Base-by-base conservation (phyloP, 2,797 vertebrate species). In the Sylvilagus floridanus region DNA sequence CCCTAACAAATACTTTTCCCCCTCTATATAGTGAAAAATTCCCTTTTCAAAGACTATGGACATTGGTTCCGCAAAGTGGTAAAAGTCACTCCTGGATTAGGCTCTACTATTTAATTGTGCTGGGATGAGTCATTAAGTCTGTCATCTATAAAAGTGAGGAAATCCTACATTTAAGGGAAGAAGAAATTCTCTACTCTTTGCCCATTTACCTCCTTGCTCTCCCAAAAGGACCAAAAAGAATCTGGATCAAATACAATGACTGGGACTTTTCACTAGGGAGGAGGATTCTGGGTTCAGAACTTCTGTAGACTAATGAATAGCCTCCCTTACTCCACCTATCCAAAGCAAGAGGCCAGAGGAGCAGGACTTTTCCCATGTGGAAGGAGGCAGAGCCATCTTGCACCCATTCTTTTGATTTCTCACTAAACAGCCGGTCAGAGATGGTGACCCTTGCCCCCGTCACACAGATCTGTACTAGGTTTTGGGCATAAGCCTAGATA, bases 41-140 rank as follows among this genome's bases (percentile, higher is more conserved):
- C 82, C 76, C 79, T 95, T 96, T 91, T 75, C 71, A 90, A 94
- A 94, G 50, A 21, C 73, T 52, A 30, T 28, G 81, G 85, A 93
- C 24, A 47, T 13, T 37, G 54, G 12, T 81, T 91, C 21, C 57
- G 7, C 28, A 87, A 28, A 86, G 28, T 6, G 16, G 6, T 72
- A 84, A 62, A 68, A 50, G 71, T 90, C 71, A 85, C 42, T 79
- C 16, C n/a, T 86, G 66, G 14, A 57, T 28, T 90, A 12, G 76
- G 69, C 63, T 93, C 30, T 75, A 24, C 83, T 86, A 13, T 50
- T 81, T 78, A 78, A 5, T 47, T 75, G 28, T 84, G 52, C 50
- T 84, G 78, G 60, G 52, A 73, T 62, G 65, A 32, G 12, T 90
- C 88, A 93, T 72, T 75, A 88, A 94, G 85, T 8, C 6, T 90